Conservation (phyloP, 2,888 invertebrate species). For the Chesias legatella region DNA sequence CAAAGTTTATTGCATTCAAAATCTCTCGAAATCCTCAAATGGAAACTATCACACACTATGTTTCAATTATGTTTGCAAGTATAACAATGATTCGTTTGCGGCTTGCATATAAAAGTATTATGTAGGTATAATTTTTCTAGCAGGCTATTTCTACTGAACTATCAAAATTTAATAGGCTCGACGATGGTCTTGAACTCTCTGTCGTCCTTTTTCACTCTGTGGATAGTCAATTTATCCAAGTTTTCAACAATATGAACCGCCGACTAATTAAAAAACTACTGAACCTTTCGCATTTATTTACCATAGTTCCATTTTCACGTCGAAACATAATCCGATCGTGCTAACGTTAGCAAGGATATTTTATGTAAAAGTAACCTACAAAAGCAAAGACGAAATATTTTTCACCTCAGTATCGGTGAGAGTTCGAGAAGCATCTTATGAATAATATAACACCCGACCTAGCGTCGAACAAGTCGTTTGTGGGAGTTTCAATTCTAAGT, state of each 20-base stretch:
- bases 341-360: slow-evolving; percentile 11
- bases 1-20: no score
- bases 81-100: no score
- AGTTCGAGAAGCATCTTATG: slow-evolving; percentile 31
- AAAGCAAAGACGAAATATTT: slow-evolving; percentile 26
- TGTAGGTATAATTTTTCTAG: no score
- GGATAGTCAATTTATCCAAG: no score
- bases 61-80: no score
- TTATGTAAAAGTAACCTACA: slow-evolving; percentile 29
- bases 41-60: no score
- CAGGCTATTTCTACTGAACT: no score
- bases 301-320: slow-evolving; percentile 15
- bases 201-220: no score
- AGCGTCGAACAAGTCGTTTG: slow-evolving; percentile 30
- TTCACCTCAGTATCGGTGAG: slow-evolving; percentile 24
- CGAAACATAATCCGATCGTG: slow-evolving; percentile 10
- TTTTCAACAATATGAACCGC: slow-evolving; percentile 1
- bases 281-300: slow-evolving; percentile 7
- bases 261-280: slow-evolving; percentile 2
- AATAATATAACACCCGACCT: slow-evolving; percentile 38
- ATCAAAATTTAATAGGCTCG: no score
- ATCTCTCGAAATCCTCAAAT: no score
- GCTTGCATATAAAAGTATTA: no score
- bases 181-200: no score
- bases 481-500: slow-evolving; percentile 26